Evolutionary conservation across 2,888 invertebrate genomes (phyloP), one percentile per base, ranked within the genome.

Genomic region (Pachymerium ferrugineum): DNA sequence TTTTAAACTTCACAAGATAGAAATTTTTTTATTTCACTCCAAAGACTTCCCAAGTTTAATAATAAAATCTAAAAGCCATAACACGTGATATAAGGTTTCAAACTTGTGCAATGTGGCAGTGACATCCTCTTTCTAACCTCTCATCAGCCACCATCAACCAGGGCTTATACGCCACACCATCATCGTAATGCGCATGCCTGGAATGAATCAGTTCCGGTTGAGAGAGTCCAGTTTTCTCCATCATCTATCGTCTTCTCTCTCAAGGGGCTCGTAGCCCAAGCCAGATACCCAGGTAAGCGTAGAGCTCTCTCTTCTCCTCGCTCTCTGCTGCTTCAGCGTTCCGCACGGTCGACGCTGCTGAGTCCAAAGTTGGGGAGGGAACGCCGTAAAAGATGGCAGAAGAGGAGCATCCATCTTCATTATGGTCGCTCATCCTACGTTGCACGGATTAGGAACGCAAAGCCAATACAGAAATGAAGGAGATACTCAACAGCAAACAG

Each of bases 151-250:
- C 62, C 62, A 62, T 62, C 62, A 62, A 62, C 62, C 62, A 62
- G 28, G 62, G 62, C 62, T 62, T 62, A 62, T 62, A 62, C 62
- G 22, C 62, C 62, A 62, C 62, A 62, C 62, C 62, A 62, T 62
- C 62, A 62, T 62, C 62, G 62, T 62, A 62, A 62, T 62, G 62
- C 62, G 62, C 62, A 62, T 62, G 62, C 62, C 62, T 62, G 62
- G 62, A 62, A 62, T 62, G 62, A 62, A 62, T 62, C 62, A 62
- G 62, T 62, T 62, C 62, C 62, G 62, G 62, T 62, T 62, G 62
- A 62, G 62, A 62, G 62, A 25, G 62, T 62, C 62, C 62, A 62
- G 62, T 62, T 62, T 62, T 62, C 62, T 62, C 62, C 62, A 62
- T 62, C 62, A 62, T 62, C 62, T 62, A 62, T 62, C 62, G 62